A percentile compares a stretch with the other conserved stretches of the same genome.
Evolutionary conservation across 2,113 vertebrate species (phyloP).

Genomic region (Actenoides hombroni): DNA sequence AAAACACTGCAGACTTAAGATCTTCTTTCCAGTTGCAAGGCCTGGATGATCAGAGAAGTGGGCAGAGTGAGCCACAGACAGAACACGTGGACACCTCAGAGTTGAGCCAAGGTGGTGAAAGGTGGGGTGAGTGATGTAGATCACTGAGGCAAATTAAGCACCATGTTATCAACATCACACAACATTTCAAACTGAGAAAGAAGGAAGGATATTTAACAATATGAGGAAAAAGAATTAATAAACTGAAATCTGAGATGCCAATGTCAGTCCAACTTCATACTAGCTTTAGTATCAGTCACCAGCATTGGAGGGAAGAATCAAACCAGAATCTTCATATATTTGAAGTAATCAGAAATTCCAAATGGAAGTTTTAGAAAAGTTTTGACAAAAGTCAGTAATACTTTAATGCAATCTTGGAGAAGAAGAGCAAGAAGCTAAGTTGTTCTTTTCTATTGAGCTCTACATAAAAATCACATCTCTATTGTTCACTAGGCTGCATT

Average conservation of each 20-base stretch:
- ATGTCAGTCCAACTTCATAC: neutral
- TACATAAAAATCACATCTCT: neutral
- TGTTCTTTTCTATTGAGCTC: neutral
- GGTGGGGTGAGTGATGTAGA: neutral
- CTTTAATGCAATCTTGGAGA: neutral
- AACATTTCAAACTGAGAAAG: constrained; percentile 24
- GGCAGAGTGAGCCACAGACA: neutral
- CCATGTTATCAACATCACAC: neutral
- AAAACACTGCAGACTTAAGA: constrained; percentile 16
- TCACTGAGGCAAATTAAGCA: neutral
- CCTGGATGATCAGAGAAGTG: neutral
- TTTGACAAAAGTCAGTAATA: neutral
- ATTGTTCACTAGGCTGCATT: too few species aligned
- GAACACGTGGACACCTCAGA: neutral
- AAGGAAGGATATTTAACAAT: neutral
- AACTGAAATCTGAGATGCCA: neutral
- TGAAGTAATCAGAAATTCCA: neutral
- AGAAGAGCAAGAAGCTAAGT: neutral
- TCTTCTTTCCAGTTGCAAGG: constrained; percentile 17
- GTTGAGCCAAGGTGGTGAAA: neutral
- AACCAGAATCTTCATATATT: neutral
- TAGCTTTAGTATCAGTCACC: neutral
- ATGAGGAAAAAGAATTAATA: neutral
- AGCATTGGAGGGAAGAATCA: neutral
- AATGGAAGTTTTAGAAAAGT: neutral